phyloP scores from a whole-genome alignment of 2,797 vertebrate genomes.

The Glyptemys insculpta region DNA sequence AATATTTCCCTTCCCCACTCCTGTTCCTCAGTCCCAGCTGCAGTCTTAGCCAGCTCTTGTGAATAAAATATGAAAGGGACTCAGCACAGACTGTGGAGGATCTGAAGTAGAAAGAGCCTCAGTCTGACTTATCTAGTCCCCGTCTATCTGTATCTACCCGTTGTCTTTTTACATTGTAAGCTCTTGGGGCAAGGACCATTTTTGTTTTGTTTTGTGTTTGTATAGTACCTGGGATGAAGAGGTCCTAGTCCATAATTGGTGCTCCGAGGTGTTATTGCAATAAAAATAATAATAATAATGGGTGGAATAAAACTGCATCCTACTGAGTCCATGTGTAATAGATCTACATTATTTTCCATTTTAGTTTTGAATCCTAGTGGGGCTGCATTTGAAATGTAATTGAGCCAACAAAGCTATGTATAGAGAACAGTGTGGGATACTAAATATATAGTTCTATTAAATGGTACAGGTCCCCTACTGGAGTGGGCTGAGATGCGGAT shows the following conservation, averaged over 20 bases:
- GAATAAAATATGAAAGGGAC: neutral
- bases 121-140: neutral
- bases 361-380: neutral
- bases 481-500: accelerated
- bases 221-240: neutral
- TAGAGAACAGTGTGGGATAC: neutral
- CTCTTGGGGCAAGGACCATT: neutral
- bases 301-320: accelerated
- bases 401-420: accelerated
- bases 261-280: accelerated
- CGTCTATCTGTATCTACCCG: accelerated
- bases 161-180: accelerated
- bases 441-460: neutral
- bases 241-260: neutral
- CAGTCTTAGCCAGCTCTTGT: neutral
- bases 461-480: accelerated
- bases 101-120: accelerated
- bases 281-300: accelerated
- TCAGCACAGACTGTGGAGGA: neutral
- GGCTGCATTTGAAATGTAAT: neutral
- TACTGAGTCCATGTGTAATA: neutral
- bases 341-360: accelerated
- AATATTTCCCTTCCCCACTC: conserved; percentile 26
- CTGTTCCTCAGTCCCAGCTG: neutral
- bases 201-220: accelerated